phyloP scores from a whole-genome alignment of 2,797 vertebrate species.

The Brachymystax lenok region DNA sequence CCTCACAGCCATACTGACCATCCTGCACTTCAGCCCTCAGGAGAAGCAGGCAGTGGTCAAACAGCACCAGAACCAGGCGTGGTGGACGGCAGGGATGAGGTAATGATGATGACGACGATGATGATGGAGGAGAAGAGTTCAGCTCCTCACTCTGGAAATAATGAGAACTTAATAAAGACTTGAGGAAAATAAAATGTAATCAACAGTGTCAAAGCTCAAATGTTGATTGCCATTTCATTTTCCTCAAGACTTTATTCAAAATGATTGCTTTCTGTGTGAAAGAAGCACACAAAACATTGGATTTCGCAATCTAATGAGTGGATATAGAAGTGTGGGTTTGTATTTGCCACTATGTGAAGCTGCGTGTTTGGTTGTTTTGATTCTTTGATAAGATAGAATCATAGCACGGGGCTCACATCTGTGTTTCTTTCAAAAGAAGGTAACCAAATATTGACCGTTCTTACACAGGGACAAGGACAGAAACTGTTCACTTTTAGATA shows the following conservation, averaged over 20 bases:
- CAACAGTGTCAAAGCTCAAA: neutral
- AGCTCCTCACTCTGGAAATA: neutral
- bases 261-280: neutral
- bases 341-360: neutral
- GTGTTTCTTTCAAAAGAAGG: neutral
- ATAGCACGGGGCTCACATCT: neutral
- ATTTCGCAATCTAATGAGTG: neutral
- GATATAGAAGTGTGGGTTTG: neutral
- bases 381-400: neutral
- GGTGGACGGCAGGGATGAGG: constrained; percentile 78
- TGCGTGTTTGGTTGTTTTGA: neutral
- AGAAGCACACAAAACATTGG: neutral
- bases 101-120: constrained; percentile 26
- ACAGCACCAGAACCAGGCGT: constrained; percentile 68
- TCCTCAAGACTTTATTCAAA: neutral
- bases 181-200: neutral
- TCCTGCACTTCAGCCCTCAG: constrained; percentile 93
- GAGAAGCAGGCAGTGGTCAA: constrained; percentile 80
- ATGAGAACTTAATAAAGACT: neutral
- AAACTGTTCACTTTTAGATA: neutral
- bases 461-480: neutral
- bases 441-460: neutral
- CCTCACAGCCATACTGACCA: constrained; percentile 87
- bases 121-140: neutral
- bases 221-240: neutral